Evolutionary conservation across 1,140 invertebrate genomes (phyloP), one percentile per base, ranked within the genome.

Genomic region (Himalopsyche phryganea): DNA sequence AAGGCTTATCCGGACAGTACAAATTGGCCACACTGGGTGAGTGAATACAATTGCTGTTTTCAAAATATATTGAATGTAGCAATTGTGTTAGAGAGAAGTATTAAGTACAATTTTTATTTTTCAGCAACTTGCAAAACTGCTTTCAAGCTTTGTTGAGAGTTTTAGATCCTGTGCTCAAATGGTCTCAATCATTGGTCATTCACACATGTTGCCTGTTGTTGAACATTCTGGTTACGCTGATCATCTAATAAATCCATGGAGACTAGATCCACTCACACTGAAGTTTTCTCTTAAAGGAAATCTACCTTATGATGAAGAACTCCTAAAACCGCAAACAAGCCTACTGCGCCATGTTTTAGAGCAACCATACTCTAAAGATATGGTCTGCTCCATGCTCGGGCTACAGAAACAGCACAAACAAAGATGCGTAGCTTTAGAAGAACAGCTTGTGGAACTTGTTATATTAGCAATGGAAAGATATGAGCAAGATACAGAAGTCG

Each of bases 321-420:
- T 97, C n/a, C 69, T 91, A 6, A 87, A 94, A 69, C 92, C 94
- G 6, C 95, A 98, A 77, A 93, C 90, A 4, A 83, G 84, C 18
- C 73, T 98, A 17, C 72, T 98, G 1, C 78, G 91, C 59, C 96
- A 97, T 74, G 92, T 98, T 11, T 73, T 98, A 6, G 90, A 95
- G 67, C 95, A 98, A 72, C 93, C 94, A 0, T 98, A 98, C 72
- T 96, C 94, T 1, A 83, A 92, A 60, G 96, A 98, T 66, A 96
- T 97, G 90, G 92, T 97, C 50, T 96, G 91, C 60, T 90, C 87
- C 0, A 96, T 98, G 90, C 77, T 98, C 14, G 91, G 92, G 38
- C 75, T 98, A 7, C 94, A 94, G 67, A 96, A 94, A 76, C 91
- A 92, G 80, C 89, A 92, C 55, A 96, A 96, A 69, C 88, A 92